Evolutionary conservation across 2,113 vertebrate species (phyloP), one percentile per base, ranked within the genome.

Genomic region (Brevimyrus niger): DNA sequence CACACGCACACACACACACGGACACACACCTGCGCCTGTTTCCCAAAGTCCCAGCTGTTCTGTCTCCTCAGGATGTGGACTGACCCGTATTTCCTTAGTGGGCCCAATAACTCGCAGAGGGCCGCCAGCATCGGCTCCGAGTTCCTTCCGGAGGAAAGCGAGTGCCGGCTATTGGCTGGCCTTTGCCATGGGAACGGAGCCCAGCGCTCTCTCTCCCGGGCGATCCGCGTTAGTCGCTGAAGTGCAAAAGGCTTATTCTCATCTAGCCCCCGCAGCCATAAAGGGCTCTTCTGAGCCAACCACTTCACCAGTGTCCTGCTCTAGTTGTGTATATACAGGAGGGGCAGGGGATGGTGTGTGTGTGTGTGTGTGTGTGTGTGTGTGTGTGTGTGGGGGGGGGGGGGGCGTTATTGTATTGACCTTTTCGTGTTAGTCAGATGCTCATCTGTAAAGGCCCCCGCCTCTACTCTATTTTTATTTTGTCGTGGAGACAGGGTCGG

Each of bases 111-210:
- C 73, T 50, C 65, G 27, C n/a, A 50, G 11, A 38, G 35, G 73
- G 17, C 73, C 73, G 15, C 87, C 9, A 31, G 87, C 44, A 19
- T 69, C 82, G 19, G 17, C n/a, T 27, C 69, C 48, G 31, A 13
- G 73, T 48, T 73, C 27, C 65, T 53, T 50, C 65, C 27, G 27
- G 73, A 42, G 31, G 19, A 44, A 55, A 83, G 6, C 38, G 31
- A 51, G 27, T 46, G 19, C 44, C 6, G 27, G 4, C n/a, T 50
- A 69, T 69, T 87, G 44, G 42, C 55, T 50, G 35, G 23, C 23
- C n/a, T 89, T 90, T 90, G 55, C 90, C 80, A 84, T 61, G 91
- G 90, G 55, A 90, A 89, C 90, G 38, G 90, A 91, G 86, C 87
- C 69, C 48, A 84, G 80, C 17, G 53, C 46, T n/a, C 73, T 80